Evolutionary conservation across 2,888 invertebrate species (phyloP), one percentile per base, ranked within the genome.

Genomic region (Glyphotaelius pellucidus): DNA sequence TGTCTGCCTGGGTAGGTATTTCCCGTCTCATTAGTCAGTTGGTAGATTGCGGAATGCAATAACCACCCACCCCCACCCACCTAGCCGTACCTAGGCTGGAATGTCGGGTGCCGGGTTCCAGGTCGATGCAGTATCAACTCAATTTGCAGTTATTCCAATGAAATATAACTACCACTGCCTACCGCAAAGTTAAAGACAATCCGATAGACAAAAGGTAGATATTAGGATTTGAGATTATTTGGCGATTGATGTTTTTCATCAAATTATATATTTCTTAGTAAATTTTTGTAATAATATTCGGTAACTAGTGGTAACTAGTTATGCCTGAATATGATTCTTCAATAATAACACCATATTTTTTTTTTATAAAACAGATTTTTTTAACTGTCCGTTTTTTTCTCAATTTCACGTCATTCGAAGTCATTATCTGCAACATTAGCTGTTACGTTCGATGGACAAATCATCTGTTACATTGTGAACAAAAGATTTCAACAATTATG

Each of bases 81-180:
- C 86, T 19, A 47, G 15, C 47, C 30, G 12, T 12, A 14, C 42
- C 42, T n/a, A 19, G 47, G 15, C 47, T 14, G 86, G 47, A 87
- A 42, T 87, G 86, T n/a, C 19, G 25, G 67, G 25, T 25, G n/a
- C 67, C 67, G 9, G 25, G 25, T 67, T 67, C 67, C 32, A 25
- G 83, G 83, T n/a, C 85, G 35, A 85, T 90, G 79, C 90, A 85
- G 67, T 90, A 79, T 85, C 90, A 90, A 91, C 87, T 91, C 79
- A 85, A 90, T 90, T 87, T 91, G 80, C 87, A 86, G 87, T 91
- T 87, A 85, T 67, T 25, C 87, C 79, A 86, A 87, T 91, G 67
- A 67, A 67, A 67, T 25, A 67, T 67, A 67, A 67, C 25, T 25
- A n/a, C n/a, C 5, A 67, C n/a, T 9, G 9, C 25, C n/a, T n/a